A percentile compares a stretch with the other conserved stretches of the same genome.
phyloP scores from a whole-genome alignment of 2,888 invertebrate genomes.

The Rapana venosa region DNA sequence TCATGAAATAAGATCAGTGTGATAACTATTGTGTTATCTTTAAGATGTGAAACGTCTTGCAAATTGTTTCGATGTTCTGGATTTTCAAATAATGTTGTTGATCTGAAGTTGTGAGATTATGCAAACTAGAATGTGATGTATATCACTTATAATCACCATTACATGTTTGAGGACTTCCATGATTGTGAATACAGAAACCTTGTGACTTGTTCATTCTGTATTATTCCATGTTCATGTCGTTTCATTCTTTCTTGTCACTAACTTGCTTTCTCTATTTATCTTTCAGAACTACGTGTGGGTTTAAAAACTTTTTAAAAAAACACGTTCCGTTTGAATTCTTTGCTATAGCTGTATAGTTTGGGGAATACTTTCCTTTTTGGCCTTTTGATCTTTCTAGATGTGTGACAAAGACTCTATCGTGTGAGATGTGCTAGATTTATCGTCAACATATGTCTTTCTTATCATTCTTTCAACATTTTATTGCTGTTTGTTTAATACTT shows the following conservation, averaged over 20 bases:
- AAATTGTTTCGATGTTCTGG: neutral
- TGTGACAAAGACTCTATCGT: neutral
- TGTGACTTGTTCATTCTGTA: neutral
- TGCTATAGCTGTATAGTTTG: too few species aligned
- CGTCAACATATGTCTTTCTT: neutral
- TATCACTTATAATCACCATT: neutral
- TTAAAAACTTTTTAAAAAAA: neutral
- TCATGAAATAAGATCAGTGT: too few species aligned
- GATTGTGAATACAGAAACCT: neutral
- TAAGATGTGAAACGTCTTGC: neutral
- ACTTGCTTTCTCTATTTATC: neutral
- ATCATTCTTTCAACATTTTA: neutral
- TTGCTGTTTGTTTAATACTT: neutral
- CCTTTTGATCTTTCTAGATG: too few species aligned
- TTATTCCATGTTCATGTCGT: neutral
- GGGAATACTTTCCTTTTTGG: too few species aligned
- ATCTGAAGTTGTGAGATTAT: neutral
- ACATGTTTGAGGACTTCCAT: constrained; percentile 5
- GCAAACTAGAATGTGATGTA: neutral
- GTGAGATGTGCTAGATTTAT: neutral
- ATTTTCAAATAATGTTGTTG: neutral
- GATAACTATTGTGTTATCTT: neutral
- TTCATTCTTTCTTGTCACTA: neutral
- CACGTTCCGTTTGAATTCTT: too few species aligned
- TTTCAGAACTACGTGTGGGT: neutral